Evolutionary conservation across 2,888 invertebrate genomes (phyloP), one percentile per base, ranked within the genome.

Genomic region (Melitaea athalia): DNA sequence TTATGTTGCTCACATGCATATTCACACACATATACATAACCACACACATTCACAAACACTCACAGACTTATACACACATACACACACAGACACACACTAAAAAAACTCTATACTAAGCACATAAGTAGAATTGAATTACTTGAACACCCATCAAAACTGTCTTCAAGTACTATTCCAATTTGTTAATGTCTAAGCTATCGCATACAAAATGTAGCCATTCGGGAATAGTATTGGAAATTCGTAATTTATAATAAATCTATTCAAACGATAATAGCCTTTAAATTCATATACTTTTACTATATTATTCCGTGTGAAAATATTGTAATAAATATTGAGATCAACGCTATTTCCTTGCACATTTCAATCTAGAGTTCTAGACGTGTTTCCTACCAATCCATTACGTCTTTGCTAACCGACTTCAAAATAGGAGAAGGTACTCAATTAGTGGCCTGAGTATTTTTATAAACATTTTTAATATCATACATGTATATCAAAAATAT

Each of bases 351-450:
- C 24, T 45, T 67, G 70, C 67, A 69, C 69, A 74, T 74, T 72
- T 69, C 72, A n/a, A n/a, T n/a, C n/a, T n/a, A n/a, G n/a, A n/a
- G 74, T 70, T 64, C 70, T 52, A 60, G 70, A 72, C 65, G 68
- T 67, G 70, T 66, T 70, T 68, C 67, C 68, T 75, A 74, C 74
- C 74, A 71, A 75, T 74, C 70, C 74, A 75, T 74, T 75, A 74
- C 67, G 69, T 68, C 73, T 67, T 64, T 64, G 70, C n/a, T n/a
- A n/a, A n/a, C n/a, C n/a, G n/a, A n/a, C n/a, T n/a, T n/a, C n/a
- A n/a, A n/a, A n/a, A n/a, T n/a, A n/a, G n/a, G n/a, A n/a, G n/a
- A n/a, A n/a, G n/a, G n/a, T n/a, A n/a, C n/a, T n/a, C n/a, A n/a
- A n/a, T n/a, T n/a, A n/a, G n/a, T n/a, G n/a, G n/a, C n/a, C n/a